Base-by-base conservation (phyloP, 2,888 invertebrate species). In the Zaprionus obscuricornis region DNA sequence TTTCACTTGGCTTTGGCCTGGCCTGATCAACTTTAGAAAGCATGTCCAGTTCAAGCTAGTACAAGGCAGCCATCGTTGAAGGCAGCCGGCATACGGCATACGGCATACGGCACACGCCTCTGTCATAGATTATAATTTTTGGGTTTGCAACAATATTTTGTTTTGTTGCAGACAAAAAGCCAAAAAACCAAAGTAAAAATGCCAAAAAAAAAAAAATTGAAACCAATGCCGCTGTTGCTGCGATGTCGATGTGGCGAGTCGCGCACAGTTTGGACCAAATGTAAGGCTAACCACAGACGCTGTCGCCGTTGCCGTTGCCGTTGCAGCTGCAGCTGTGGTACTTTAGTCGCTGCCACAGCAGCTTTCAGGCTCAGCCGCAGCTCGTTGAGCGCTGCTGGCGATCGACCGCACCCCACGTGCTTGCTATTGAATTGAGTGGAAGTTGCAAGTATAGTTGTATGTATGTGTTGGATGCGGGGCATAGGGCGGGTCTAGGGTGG, bases 371-470 rank as follows among this genome's bases (percentile, higher is more conserved):
- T 26, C 39, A 5, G 33, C 24, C n/a, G 7, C 14, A 5, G 45
- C 13, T 14, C n/a, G 31, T 31, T 4, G 31, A 31, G 39, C 31
- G 16, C 58, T 26, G 24, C 26, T 39, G 31, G 43, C 39, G 50
- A 39, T 37, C 54, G 70, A 81, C 77, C 86, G 85, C 86, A 68
- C 83, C 85, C 83, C 83, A 85, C 75, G 78, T 78, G 82, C 65
- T 69, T 62, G 40, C 18, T 36, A 22, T 67, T 66, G 43, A 22
- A 43, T 45, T 17, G 46, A 36, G 40, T 47, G 56, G 18, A 40
- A 49, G 24, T 64, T 51, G 47, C 46, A 59, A 43, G 11, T 14
- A 14, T 17, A 43, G 43, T 39, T 24, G 51, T 14, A 55, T 10
- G 40, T 10, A 1, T 2, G 10, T 17, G 5, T 8, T n/a, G 18